Conservation (phyloP, 1,140 invertebrate genomes). For the Rhynchophorus ferrugineus region DNA sequence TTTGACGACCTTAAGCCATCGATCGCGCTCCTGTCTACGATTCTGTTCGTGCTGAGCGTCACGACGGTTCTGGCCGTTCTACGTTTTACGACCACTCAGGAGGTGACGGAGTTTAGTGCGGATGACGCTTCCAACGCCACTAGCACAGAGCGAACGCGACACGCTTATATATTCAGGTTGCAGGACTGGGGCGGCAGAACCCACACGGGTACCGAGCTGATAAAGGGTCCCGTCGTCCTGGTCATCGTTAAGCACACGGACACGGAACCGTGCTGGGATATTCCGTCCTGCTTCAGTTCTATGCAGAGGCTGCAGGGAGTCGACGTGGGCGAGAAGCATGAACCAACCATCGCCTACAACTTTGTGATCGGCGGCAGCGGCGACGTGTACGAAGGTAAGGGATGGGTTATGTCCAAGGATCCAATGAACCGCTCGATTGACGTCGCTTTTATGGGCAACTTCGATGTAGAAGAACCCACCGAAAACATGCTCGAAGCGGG, state of each 20-base stretch:
- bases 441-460: slow-evolving; percentile 45
- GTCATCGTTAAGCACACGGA: slow-evolving; percentile 44
- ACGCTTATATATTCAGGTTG: no score
- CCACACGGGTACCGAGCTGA: background rate
- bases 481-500: slow-evolving; percentile 36
- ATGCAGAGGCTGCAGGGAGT: slow-evolving; percentile 40
- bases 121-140: no score
- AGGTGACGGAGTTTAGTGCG: no score
- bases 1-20: no score
- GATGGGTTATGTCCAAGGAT: slow-evolving; percentile 50
- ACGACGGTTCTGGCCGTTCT: no score
- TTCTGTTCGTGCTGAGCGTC: no score
- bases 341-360: slow-evolving; percentile 50
- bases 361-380: slow-evolving; percentile 64
- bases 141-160: no score
- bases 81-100: no score
- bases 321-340: slow-evolving; percentile 33
- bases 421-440: slow-evolving; percentile 44
- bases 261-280: slow-evolving; percentile 30
- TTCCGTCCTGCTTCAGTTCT: slow-evolving; percentile 37
- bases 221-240: slow-evolving; percentile 36
- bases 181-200: slow-evolving; percentile 27
- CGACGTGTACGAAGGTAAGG: slow-evolving; percentile 53
- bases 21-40: no score
- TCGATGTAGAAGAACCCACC: slow-evolving; percentile 32